phyloP scores from a whole-genome alignment of 1,140 invertebrate species.

The Bombus huntii region DNA sequence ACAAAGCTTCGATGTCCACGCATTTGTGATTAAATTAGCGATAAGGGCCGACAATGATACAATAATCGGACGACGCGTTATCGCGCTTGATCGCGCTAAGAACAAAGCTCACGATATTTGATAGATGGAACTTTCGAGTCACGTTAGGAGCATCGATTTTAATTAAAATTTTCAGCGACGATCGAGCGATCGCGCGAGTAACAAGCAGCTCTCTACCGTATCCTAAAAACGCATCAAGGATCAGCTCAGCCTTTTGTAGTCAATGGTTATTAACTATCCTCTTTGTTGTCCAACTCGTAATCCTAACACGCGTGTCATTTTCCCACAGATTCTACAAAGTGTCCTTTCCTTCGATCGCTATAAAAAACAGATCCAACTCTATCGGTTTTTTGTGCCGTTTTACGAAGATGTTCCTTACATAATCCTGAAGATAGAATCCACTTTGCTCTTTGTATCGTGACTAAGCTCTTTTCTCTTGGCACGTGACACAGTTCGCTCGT shows the following conservation, averaged over 20 bases:
- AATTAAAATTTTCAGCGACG: background rate
- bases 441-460: background rate
- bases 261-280: background rate
- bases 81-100: background rate
- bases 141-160: constrained; percentile 4
- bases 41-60: background rate
- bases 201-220: background rate
- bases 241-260: background rate
- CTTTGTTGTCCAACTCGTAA: background rate
- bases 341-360: background rate
- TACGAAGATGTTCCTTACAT: background rate
- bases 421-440: background rate
- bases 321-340: background rate
- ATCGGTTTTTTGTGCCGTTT: background rate
- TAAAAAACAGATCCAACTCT: background rate
- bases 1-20: background rate
- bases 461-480: background rate
- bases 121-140: background rate
- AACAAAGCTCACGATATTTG: background rate
- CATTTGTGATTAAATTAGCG: constrained; percentile 21
- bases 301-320: background rate
- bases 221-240: background rate
- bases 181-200: background rate
- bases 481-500: background rate
- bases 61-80: background rate